These are phyloP conservation scores for Heliothis peltigera DNA, from an alignment of 2,888 invertebrate species.

Conservation along the genomic window DNA sequence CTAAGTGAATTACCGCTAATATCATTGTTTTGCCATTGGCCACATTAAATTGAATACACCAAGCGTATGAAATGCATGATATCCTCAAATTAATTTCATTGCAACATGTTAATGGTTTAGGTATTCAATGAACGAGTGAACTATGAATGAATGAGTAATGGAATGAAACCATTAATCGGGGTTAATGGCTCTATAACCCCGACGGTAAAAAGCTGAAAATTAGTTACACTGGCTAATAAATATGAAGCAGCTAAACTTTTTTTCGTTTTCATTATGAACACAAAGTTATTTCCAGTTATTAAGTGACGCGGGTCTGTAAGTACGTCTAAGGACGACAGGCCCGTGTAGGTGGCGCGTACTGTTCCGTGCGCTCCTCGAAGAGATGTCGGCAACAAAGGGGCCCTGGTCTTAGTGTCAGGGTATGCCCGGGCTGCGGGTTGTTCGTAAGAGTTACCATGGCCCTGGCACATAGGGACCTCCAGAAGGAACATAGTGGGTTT, in stretches of 20 bases:
- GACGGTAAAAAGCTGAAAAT: slow-evolving; percentile 39
- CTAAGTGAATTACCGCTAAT: slow-evolving; percentile 7
- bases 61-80: slow-evolving; percentile 1
- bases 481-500: no score
- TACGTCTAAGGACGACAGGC: no score
- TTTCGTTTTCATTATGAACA: slow-evolving; percentile 3
- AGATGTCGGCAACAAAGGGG: no score
- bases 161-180: slow-evolving; percentile 34
- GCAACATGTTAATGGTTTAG: slow-evolving; percentile 5
- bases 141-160: slow-evolving; percentile 46
- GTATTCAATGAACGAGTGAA: slow-evolving; percentile 31
- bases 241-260: slow-evolving; percentile 17
- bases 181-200: slow-evolving; percentile 42
- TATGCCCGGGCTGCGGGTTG: no score
- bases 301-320: no score
- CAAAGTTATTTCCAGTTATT: slow-evolving; percentile 16
- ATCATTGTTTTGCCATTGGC: slow-evolving; percentile 4
- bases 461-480: no score
- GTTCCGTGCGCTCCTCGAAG: no score
- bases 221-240: slow-evolving; percentile 38
- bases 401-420: no score
- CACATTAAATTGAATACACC: slow-evolving; percentile 7
- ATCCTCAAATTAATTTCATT: slow-evolving; percentile 20
- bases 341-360: no score
- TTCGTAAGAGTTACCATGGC: no score